phyloP scores from a whole-genome alignment of 1,140 invertebrate genomes.

The Diorhabda sublineata region DNA sequence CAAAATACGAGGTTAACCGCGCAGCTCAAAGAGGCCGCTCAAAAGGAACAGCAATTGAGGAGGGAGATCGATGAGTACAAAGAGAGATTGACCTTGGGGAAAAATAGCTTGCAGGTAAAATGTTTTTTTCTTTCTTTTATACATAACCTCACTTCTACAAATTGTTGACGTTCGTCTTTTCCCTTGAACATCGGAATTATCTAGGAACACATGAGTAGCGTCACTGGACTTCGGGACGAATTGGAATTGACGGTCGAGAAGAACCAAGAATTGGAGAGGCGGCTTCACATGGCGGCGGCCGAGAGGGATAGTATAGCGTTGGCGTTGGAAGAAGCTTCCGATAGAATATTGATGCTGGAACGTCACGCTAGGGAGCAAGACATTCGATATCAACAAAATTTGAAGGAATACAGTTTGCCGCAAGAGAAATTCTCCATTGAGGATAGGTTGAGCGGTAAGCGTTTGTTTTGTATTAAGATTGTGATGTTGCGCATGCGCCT shows the following conservation, averaged over 20 bases:
- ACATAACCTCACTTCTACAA: neutral
- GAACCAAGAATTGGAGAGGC: conserved; percentile 77
- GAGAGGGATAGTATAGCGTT: conserved; percentile 75
- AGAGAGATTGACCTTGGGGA: conserved; percentile 79
- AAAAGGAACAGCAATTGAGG: conserved; percentile 72
- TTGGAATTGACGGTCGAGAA: conserved; percentile 79
- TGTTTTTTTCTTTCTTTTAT: neutral
- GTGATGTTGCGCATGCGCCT: too few species aligned
- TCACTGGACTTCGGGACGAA: conserved; percentile 84
- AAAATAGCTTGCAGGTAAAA: conserved; percentile 48
- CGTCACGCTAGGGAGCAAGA: conserved; percentile 79
- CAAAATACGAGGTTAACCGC: conserved; percentile 85
- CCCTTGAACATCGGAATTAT: neutral
- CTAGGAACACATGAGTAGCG: conserved; percentile 78
- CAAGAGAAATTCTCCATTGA: conserved; percentile 61
- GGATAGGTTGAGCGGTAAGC: conserved; percentile 55
- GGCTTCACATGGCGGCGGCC: conserved; percentile 65
- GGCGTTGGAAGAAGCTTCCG: conserved; percentile 82
- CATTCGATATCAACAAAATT: conserved; percentile 55
- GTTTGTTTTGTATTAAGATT: neutral
- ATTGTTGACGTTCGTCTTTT: too few species aligned
- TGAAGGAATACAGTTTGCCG: conserved; percentile 58
- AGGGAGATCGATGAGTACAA: conserved; percentile 74
- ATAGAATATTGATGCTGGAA: conserved; percentile 80
- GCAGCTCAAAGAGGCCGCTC: conserved; percentile 67